A percentile compares a stretch with the other conserved stretches of the same genome.
phyloP scores from a whole-genome alignment of 2,797 vertebrate species.

The Smutsia temminckii region DNA sequence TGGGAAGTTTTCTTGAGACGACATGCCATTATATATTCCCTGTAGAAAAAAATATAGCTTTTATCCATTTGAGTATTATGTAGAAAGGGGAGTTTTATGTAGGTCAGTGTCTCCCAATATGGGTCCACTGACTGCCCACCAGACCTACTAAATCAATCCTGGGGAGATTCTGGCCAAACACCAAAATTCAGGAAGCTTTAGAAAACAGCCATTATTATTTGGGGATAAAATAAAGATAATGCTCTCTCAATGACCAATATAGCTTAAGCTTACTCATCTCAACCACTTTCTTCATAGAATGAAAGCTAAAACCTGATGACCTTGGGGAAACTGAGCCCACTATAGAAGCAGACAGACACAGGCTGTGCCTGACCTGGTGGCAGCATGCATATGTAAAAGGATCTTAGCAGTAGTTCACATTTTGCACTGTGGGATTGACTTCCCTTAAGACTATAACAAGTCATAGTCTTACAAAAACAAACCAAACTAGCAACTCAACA shows the following conservation, averaged over 20 bases:
- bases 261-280: not conserved
- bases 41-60: not conserved
- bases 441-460: not conserved
- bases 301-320: not conserved
- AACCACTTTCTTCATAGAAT: not conserved
- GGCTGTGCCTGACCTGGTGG: not conserved
- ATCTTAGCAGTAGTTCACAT: not conserved
- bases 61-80: not conserved
- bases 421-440: not conserved
- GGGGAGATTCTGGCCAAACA: not conserved
- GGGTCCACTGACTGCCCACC: fast-evolving
- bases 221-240: not conserved
- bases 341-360: not conserved
- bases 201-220: not conserved
- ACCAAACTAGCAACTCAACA: not conserved
- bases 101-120: not conserved
- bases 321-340: not conserved
- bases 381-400: not conserved
- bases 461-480: not conserved
- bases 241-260: not conserved
- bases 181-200: not conserved
- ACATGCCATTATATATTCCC: not conserved
- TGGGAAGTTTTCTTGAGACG: not conserved
- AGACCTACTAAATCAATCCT: not conserved
- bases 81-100: not conserved